phyloP scores from a whole-genome alignment of 37 sponge, comb jelly and placozoan species.

The Corticium candelabrum region DNA sequence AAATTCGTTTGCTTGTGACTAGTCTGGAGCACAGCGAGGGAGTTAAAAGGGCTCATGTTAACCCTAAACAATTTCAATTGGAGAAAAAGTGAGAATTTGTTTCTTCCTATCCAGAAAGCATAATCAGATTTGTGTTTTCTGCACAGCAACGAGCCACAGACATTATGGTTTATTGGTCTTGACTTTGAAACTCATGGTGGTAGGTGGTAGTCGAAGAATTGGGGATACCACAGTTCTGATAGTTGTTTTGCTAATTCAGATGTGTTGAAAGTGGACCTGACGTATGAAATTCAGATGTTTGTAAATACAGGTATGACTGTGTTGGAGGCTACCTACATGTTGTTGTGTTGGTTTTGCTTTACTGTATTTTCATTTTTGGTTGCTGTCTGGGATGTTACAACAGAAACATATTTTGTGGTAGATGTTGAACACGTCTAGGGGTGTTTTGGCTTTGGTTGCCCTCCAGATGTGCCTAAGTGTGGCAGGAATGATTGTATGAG shows the following conservation, averaged over 20 bases:
- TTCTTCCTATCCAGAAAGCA: neutral
- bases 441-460: no score
- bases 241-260: neutral
- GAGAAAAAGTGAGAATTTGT: neutral
- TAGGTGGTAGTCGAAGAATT: neutral
- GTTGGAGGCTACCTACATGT: no score
- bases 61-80: slow-evolving; percentile 33
- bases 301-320: slow-evolving; percentile 67
- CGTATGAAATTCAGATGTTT: slow-evolving; percentile 69
- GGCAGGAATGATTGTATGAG: no score
- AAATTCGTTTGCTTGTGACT: slow-evolving; percentile 75
- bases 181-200: slow-evolving; percentile 28
- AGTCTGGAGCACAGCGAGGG: slow-evolving; percentile 67
- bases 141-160: no score
- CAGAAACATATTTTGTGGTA: no score
- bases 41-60: slow-evolving; percentile 80
- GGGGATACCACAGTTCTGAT: neutral
- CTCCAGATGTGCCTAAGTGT: no score
- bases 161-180: slow-evolving; percentile 76
- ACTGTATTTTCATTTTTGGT: no score
- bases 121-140: neutral
- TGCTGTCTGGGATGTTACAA: no score
- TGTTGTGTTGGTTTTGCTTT: no score
- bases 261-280: slow-evolving; percentile 40
- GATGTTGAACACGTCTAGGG: no score